Base-by-base conservation (phyloP, 2,797 vertebrate species). In the Steatocranus sp. region DNA sequence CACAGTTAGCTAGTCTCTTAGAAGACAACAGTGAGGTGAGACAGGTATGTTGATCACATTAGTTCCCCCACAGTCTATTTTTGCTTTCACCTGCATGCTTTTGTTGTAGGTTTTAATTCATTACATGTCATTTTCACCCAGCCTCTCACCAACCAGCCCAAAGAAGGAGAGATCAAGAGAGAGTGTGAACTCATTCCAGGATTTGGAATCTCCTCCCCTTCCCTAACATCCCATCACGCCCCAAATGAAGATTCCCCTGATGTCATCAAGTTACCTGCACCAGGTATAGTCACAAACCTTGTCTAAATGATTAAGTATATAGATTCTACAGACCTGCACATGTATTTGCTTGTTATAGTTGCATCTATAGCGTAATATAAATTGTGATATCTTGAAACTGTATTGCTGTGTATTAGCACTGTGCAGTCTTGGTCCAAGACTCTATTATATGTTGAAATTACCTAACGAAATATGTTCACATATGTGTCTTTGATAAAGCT, bases 21-120 rank as follows among this genome's bases (percentile, higher is more conserved):
- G 97, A 96, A 49, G 97, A 97, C 53, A 93, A 80, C 2, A 68
- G 25, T 3, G 97, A 97, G 96, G 97, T 97, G 79, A 95, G 94
- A 63, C 68, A n/a, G 58, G 43, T 74, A 25, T 73, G 30, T 23
- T 30, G 17, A 50, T 25, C 7, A 70, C 66, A 46, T 46, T 18
- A 27, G 15, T 27, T 27, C 23, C 1, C 66, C 41, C 4, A 11
- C 41, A 30, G 23, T 14, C 66, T 18, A 17, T 17, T 70, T 66
- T 68, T 61, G 32, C 30, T 20, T 12, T 6, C 11, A 15, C 49
- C 14, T 66, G 4, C 11, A 7, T 2, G 5, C 9, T 4, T 8
- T 12, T 38, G 20, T 7, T 17, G 12, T 49, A 15, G 5, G 38
- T 50, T 12, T 11, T n/a, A 48, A 38, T 4, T 20, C 7, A 15